Percentiles rank a stretch among this genome's conserved stretches.
These are phyloP conservation scores for Heliconius ethilla DNA, from an alignment of 2,888 invertebrate species.

Conservation along the genomic window DNA sequence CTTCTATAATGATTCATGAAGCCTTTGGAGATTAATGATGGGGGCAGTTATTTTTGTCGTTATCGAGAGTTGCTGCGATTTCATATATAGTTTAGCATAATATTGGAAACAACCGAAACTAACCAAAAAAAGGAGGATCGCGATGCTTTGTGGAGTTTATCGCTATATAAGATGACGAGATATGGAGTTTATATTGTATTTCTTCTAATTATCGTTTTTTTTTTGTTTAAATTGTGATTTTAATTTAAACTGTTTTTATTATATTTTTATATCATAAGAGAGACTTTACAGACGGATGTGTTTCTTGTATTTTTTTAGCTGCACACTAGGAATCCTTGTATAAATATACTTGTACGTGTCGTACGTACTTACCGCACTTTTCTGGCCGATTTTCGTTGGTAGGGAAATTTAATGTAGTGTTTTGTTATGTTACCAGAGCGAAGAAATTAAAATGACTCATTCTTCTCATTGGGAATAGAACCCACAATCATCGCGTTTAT, in stretches of 20 bases:
- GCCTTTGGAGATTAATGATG: not conserved
- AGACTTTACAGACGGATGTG: conserved; percentile 35
- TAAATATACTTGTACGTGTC: not conserved
- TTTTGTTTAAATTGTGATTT: not conserved
- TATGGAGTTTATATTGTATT: not conserved
- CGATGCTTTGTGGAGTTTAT: not conserved
- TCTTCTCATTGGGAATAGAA: not conserved
- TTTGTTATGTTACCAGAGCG: not conserved
- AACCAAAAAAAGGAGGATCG: not conserved
- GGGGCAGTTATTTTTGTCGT: not conserved
- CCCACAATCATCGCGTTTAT: not conserved
- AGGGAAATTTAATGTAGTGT: not conserved
- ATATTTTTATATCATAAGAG: conserved; percentile 20
- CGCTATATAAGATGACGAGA: not conserved
- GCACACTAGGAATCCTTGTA: not conserved
- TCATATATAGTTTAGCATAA: not conserved
- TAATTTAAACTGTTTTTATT: not conserved
- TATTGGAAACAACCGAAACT: no score
- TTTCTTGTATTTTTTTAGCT: not conserved
- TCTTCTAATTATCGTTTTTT: not conserved
- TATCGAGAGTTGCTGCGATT: not conserved
- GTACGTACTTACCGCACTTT: no score
- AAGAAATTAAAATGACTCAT: not conserved
- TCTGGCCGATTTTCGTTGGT: no score
- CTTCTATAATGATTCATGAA: not conserved